A percentile compares a stretch with the other conserved stretches of the same genome.
Conservation (phyloP, 2,797 vertebrate species). For the Cygnus olor region DNA sequence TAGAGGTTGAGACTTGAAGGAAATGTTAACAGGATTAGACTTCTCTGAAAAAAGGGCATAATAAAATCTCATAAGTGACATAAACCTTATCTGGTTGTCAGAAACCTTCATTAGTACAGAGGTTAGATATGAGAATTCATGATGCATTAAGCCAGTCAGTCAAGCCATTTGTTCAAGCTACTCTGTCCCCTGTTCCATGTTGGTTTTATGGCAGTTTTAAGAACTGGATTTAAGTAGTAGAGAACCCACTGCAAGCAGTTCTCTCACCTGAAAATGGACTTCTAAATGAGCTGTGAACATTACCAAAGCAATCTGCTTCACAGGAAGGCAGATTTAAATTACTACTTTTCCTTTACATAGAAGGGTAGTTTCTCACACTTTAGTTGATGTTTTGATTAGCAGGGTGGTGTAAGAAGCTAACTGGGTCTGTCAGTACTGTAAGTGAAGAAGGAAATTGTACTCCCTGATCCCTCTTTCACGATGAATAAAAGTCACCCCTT, state of each 20-base stretch:
- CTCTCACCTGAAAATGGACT: not conserved
- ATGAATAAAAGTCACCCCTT: not conserved
- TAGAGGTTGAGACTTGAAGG: not conserved
- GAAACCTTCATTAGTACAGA: too few relatives aligned
- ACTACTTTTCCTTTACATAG: slow-evolving; percentile 33
- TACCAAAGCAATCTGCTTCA: slow-evolving; percentile 51
- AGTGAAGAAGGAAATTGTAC: slow-evolving; percentile 21
- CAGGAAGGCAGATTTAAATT: slow-evolving; percentile 53
- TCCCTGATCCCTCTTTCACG: not conserved
- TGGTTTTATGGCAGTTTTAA: slow-evolving; percentile 27
- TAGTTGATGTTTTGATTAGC: slow-evolving; percentile 22
- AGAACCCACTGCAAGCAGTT: slow-evolving; percentile 20
- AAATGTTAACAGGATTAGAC: not conserved
- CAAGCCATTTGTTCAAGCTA: not conserved
- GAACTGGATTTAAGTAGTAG: slow-evolving; percentile 55
- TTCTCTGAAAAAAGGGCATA: not conserved
- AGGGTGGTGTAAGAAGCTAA: slow-evolving; percentile 3
- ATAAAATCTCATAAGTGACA: not conserved
- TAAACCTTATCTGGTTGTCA: not conserved
- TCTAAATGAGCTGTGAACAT: slow-evolving; percentile 38
- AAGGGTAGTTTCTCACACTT: slow-evolving; percentile 1
- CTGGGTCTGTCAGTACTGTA: not conserved
- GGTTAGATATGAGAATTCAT: not conserved
- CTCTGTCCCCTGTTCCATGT: not conserved
- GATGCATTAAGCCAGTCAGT: not conserved